phyloP scores from a whole-genome alignment of 2,888 invertebrate species.

The Tetheella fluctuosa region DNA sequence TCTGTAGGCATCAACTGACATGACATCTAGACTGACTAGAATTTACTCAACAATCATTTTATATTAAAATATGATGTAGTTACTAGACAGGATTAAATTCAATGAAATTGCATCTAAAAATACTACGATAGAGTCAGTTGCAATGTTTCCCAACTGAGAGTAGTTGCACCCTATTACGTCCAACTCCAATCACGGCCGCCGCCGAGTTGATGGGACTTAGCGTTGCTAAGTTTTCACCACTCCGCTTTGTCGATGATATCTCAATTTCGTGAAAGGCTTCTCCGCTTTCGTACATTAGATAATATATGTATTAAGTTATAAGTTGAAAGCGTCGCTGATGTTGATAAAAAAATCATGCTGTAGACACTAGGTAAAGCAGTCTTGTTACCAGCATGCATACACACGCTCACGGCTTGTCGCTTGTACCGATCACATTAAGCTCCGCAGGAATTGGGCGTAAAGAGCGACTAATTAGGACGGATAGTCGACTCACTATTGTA shows the following conservation, averaged over 20 bases:
- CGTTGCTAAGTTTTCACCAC: constrained; percentile 79
- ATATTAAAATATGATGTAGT: neutral
- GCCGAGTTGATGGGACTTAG: constrained; percentile 68
- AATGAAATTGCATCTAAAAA: constrained; percentile 26
- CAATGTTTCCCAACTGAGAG: constrained; percentile 26
- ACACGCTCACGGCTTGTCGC: constrained; percentile 39
- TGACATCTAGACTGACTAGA: too few relatives aligned
- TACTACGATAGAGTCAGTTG: constrained; percentile 35
- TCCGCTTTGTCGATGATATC: constrained; percentile 67
- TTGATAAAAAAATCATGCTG: constrained; percentile 21
- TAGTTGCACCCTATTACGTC: constrained; percentile 34
- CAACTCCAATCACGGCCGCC: constrained; percentile 53
- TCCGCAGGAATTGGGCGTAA: constrained; percentile 63
- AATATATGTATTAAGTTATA: constrained; percentile 61
- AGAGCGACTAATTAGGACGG: constrained; percentile 68
- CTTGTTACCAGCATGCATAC: neutral
- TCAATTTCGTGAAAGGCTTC: constrained; percentile 71
- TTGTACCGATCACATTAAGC: constrained; percentile 55
- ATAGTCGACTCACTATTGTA: constrained; percentile 68
- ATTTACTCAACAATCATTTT: too few relatives aligned
- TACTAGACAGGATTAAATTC: neutral
- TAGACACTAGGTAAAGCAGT: neutral
- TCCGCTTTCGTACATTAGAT: constrained; percentile 62
- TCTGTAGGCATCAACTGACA: too few relatives aligned
- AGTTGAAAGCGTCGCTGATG: constrained; percentile 34